Base-by-base conservation (phyloP, 2,797 vertebrate genomes). In the Crocodylus rhombifer region DNA sequence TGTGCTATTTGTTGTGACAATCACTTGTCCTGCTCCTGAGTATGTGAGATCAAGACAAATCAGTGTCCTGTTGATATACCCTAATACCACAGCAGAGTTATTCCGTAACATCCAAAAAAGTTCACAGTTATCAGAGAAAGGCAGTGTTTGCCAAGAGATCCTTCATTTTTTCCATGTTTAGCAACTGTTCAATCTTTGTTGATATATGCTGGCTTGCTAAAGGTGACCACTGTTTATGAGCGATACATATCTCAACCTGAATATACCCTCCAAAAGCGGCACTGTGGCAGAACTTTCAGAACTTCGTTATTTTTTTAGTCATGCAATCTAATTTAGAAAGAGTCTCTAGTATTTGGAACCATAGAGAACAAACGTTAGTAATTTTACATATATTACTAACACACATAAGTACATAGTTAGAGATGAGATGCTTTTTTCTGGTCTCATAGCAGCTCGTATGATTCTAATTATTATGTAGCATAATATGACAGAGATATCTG, bases 381-480 rank as follows among this genome's bases (percentile, higher is more conserved):
- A 30, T 77, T 61, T 64, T 65, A 12, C 64, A 57, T 57, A 6
- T 67, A 33, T 21, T 78, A 69, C n/a, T 73, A 58, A 14, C 17
- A 17, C 69, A 77, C 71, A 67, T 51, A 90, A 75, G 57, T 36
- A 83, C 26, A 81, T 30, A 83, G 6, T 26, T 74, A 75, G 62
- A 0, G 5, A 80, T 0, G n/a, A 92, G 86, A 88, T 83, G 84
- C 81, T 83, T 95, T 94, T 85, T 91, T 79, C 88, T 93, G 94
- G 91, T 93, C 94, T 84, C 95, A 80, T 77, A 58, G 25, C 15
- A 63, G 91, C 84, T 78, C 82, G 86, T 80, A 7, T 36, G 64
- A 90, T 82, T 91, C 64, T 91, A 90, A 95, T 97, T 96, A 96
- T 95, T 96, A 96, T 96, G 92, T 92, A 95, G 94, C 82, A 92